Base-by-base conservation (phyloP, 64 coral and sea anemone genomes). In the Trachythela sp. region DNA sequence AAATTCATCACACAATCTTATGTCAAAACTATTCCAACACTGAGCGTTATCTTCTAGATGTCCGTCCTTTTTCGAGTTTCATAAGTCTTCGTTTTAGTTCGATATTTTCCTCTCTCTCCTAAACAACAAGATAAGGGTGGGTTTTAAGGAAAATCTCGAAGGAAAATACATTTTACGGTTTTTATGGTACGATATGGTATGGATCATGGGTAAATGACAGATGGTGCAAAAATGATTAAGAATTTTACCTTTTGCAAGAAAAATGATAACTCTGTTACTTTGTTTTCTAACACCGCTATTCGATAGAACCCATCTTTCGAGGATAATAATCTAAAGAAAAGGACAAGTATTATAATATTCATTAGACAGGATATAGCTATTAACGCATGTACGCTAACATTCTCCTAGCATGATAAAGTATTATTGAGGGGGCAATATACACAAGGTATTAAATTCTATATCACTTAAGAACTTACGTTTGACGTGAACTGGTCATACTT, bases 31-130 rank as follows among this genome's bases (percentile, higher is more conserved):
- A 6, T 6, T 24, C 56, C 4, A 20, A 17, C 20, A 27, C 8
- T 0, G 56, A 80, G 37, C 31, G 37, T 37, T 80, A 80, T 80
- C 37, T 80, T 36, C 75, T 35, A 1, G 56, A 27, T n/a, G 2
- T 39, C 10, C 34, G 75, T 17, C 33, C 37, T 18, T 80, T 80
- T 29, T 80, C 75, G 0, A 80, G 31, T 80, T 80, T 80, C 30
- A 36, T 4, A 8, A 80, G 35, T 39, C 30, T 80, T 80, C 75
- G 31, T 22, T 80, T 80, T 0, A 80, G 75, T 35, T 80, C 33
- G 75, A 80, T 80, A 38, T 80, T 80, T 35, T 80, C 75, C 33
- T 80, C 75, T 80, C 75, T 35, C 33, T 80, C 75, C 75, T 80
- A 36, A 35, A 80, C 33, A 2, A 37, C 15, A 80, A 80, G 20